These are phyloP conservation scores for Galleria mellonella DNA, from an alignment of 1,140 invertebrate genomes.

Conservation along the genomic window DNA sequence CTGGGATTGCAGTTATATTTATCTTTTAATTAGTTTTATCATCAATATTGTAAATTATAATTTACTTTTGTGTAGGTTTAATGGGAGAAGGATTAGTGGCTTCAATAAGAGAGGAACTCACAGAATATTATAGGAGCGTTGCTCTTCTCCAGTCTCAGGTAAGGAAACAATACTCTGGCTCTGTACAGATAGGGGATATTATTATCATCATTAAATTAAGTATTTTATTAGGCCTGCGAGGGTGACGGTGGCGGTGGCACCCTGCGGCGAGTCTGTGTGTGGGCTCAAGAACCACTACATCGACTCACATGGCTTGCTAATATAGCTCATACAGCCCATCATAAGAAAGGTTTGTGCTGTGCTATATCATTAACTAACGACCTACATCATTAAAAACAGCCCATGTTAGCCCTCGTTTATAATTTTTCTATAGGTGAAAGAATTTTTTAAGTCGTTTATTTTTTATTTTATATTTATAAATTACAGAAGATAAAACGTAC, in stretches of 20 bases:
- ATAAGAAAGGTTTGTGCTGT: conserved; percentile 81
- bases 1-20: no score
- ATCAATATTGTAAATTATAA: no score
- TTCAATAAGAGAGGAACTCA: conserved; percentile 89
- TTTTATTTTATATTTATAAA: no score
- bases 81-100: conserved; percentile 91
- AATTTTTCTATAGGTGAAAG: no score
- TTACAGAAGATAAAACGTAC: no score
- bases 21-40: no score
- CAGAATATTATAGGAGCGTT: conserved; percentile 90
- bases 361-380: no score
- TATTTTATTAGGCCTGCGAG: conserved; percentile 41
- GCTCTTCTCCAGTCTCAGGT: conserved; percentile 91
- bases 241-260: conserved; percentile 78
- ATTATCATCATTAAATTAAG: not conserved
- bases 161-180: conserved; percentile 20
- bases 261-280: conserved; percentile 84
- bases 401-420: no score
- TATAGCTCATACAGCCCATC: conserved; percentile 86
- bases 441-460: no score
- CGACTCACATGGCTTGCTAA: conserved; percentile 87
- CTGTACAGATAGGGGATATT: no score
- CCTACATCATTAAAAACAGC: no score
- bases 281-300: conserved; percentile 86
- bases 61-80: conserved; percentile 75